Conservation (phyloP, 2,888 invertebrate genomes). For the Nemotelus pantherinus region DNA sequence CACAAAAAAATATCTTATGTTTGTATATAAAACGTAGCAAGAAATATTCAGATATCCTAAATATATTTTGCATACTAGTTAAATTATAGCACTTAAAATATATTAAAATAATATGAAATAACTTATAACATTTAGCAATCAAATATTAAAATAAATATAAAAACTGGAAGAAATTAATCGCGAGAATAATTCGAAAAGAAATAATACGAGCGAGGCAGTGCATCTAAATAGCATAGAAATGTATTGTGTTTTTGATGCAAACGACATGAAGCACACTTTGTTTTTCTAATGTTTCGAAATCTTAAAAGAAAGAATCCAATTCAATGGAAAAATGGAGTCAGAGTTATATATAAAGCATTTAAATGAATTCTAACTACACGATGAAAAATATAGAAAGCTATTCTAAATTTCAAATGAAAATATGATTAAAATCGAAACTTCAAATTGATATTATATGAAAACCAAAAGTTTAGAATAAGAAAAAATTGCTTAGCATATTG, state of each 20-base stretch:
- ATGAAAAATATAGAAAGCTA: slow-evolving; percentile 10
- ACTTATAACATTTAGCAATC: too few species aligned
- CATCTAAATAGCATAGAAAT: slow-evolving; percentile 29
- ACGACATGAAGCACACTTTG: slow-evolving; percentile 16
- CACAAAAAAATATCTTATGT: too few species aligned
- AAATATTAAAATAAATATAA: too few species aligned
- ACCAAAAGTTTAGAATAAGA: not conserved
- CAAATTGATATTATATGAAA: not conserved
- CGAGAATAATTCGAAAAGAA: not conserved
- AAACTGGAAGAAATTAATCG: not conserved
- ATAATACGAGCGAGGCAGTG: slow-evolving; percentile 25
- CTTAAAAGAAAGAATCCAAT: not conserved
- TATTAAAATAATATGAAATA: too few species aligned
- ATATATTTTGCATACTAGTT: too few species aligned
- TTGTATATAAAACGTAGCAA: too few species aligned
- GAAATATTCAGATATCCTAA: too few species aligned
- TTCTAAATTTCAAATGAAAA: not conserved
- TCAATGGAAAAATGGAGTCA: slow-evolving; percentile 2
- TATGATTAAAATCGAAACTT: not conserved
- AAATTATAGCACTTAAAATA: too few species aligned
- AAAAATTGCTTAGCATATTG: too few species aligned
- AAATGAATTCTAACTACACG: slow-evolving; percentile 8
- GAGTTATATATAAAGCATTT: not conserved
- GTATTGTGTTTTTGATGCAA: slow-evolving; percentile 20
- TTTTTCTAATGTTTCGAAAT: not conserved